These are phyloP conservation scores for Harpegnathos saltator DNA, from an alignment of 1,140 invertebrate species.

Conservation along the genomic window DNA sequence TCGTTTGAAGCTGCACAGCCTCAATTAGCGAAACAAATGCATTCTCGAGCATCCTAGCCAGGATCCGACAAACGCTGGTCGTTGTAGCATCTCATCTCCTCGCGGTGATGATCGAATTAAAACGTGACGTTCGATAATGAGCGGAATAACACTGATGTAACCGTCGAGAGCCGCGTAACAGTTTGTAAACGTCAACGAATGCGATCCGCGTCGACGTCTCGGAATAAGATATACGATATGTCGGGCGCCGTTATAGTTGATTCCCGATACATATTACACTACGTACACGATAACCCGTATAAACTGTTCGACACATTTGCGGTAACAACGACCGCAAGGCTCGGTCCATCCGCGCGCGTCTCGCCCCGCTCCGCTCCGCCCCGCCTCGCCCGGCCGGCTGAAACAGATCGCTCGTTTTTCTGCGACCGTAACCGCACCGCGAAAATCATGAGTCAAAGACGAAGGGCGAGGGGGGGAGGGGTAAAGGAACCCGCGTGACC, in stretches of 20 bases:
- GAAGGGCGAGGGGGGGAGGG: no score
- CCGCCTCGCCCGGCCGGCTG: slow-evolving; percentile 1
- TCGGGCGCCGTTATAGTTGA: slow-evolving; percentile 10
- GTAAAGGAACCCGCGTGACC: slow-evolving; percentile 63
- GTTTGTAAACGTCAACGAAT: slow-evolving; percentile 1
- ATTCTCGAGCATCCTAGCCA: no score
- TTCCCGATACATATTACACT: slow-evolving; percentile 65
- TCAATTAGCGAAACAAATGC: no score
- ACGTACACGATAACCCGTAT: slow-evolving; percentile 38
- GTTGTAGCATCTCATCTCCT: neutral
- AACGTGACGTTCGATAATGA: neutral
- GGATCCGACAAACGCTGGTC: no score
- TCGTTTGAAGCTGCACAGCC: no score
- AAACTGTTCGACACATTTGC: slow-evolving; percentile 65
- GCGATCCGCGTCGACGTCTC: neutral
- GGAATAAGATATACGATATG: slow-evolving; percentile 2
- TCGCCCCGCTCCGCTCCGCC: no score
- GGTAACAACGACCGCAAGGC: slow-evolving; percentile 63
- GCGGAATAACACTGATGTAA: neutral
- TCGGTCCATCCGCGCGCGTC: slow-evolving; percentile 24
- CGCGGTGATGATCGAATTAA: neutral
- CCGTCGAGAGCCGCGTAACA: neutral
- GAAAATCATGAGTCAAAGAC: slow-evolving; percentile 62
- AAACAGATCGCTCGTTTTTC: slow-evolving; percentile 65
- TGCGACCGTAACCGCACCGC: slow-evolving; percentile 61